Evolutionary conservation across 2,888 invertebrate genomes (phyloP).

Genomic region (Heliconius hortense): DNA sequence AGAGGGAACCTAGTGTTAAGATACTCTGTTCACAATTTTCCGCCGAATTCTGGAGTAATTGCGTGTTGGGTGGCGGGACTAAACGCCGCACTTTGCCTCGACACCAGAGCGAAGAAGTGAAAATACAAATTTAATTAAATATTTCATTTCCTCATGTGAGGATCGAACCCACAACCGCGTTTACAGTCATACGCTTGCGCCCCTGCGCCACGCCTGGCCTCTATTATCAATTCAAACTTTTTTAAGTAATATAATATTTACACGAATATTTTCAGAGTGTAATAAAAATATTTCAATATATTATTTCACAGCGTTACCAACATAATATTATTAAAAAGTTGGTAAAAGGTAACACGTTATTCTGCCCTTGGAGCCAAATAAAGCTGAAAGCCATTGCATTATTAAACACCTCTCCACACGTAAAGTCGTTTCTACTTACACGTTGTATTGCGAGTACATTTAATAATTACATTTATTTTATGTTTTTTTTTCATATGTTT

Average conservation of each 20-base stretch:
- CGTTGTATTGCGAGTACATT: not conserved
- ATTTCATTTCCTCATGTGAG: not conserved
- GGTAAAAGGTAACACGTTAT: slow-evolving; percentile 18
- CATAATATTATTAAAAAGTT: slow-evolving; percentile 12
- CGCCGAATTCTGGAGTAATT: not conserved
- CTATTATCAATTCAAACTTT: no score
- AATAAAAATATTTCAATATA: not conserved
- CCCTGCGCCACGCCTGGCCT: no score
- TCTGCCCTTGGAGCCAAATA: slow-evolving; percentile 20
- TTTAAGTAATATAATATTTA: no score
- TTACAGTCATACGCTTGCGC: no score
- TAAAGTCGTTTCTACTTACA: not conserved
- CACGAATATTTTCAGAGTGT: not conserved
- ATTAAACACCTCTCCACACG: slow-evolving; percentile 21
- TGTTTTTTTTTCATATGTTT: no score
- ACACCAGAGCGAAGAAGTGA: no score
- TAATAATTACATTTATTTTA: not conserved
- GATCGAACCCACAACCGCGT: not conserved
- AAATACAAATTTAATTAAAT: not conserved
- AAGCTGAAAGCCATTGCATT: slow-evolving; percentile 27
- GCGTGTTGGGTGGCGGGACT: not conserved
- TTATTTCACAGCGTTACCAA: not conserved
- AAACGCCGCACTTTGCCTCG: no score
- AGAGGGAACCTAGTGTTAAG: not conserved
- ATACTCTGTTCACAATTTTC: not conserved